Evolutionary conservation across 1,140 invertebrate species (phyloP), one percentile per base, ranked within the genome.

Genomic region (Drosophila quadrilineata): DNA sequence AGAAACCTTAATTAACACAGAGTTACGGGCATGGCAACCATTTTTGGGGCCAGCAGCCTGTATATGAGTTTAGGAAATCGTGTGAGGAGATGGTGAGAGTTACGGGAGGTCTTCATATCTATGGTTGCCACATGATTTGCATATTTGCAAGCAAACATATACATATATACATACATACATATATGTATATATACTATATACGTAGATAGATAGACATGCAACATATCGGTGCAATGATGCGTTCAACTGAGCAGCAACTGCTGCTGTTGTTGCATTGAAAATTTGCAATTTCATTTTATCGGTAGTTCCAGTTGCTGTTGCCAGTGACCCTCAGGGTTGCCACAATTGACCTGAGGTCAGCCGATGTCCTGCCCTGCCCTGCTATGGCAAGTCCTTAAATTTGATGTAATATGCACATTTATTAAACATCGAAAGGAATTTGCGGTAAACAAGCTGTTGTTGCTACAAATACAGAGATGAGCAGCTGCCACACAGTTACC

Each of bases 131-230:
- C 5, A 5, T 54, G 14, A 65, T 65, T 58, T 58, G 24, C 50
- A 69, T 58, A 46, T 33, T 52, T 52, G 38, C 29, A 45, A 38
- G 40, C 50, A 29, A 10, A 40, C 35, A 19, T 21, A 40, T 40
- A 40, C 36, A 40, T n/a, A 24, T 24, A 38, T n/a, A 2, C 1
- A 21, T 6, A n/a, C 10, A 16, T 9, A 26, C 1, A 46, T 14
- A 46, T 29, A 36, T 17, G 10, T 17, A 29, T 2, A 1, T 9
- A 24, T 26, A 26, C 33, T n/a, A 16, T 8, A 38, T 40, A 29
- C 24, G 50, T n/a, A 66, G 66, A 70, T 65, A 49, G 46, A 70
- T 70, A 70, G 46, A 59, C 35, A 41, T 35, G 67, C 35, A 26
- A 31, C 24, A 66, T 46, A n/a, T 40, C 22, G 41, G 40, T 66